Base-by-base conservation (phyloP, 2,797 vertebrate genomes). In the Channa striata region DNA sequence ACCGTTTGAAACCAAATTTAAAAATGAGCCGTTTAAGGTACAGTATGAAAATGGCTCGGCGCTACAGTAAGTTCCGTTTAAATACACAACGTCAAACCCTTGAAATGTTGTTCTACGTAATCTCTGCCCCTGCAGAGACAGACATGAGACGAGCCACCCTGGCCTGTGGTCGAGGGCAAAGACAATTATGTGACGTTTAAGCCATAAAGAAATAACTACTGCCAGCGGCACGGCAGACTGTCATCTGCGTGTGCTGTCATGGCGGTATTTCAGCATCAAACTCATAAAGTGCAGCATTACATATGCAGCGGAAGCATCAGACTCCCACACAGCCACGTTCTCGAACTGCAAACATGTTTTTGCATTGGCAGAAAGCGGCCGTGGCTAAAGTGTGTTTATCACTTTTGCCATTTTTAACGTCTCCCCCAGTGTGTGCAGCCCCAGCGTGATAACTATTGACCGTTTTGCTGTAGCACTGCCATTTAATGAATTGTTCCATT, bases 401-500 rank as follows among this genome's bases (percentile, higher is more conserved):
- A 16, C 81, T 79, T 80, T 66, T 71, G 63, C 80, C 68, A 82
- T 89, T 90, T 84, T 80, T 77, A 59, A 84, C 77, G 87, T 86
- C 81, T 89, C 86, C 88, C 88, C 72, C 88, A 90, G 83, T 82
- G 80, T 42, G 57, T 72, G 84, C 85, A 87, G 84, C 80, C 66
- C 42, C 21, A 21, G 78, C 36, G 53, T 88, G 93, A 93, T 89
- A 93, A 93, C 92, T 88, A 62, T 81, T 93, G 89, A 81, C 87
- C 79, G 71, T 94, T 93, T 72, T 89, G 82, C 87, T 72, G 86
- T 89, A 88, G 88, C 82, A 33, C 70, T 84, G 70, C 92, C 92
- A 92, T 95, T 92, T 93, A 94, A 93, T 91, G 87, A 81, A 93
- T 93, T 80, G 66, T 84, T 94, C 93, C 88, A 87, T 91, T 91